These are phyloP conservation scores for Leptura quadrifasciata DNA, from an alignment of 2,888 invertebrate species.

Conservation along the genomic window DNA sequence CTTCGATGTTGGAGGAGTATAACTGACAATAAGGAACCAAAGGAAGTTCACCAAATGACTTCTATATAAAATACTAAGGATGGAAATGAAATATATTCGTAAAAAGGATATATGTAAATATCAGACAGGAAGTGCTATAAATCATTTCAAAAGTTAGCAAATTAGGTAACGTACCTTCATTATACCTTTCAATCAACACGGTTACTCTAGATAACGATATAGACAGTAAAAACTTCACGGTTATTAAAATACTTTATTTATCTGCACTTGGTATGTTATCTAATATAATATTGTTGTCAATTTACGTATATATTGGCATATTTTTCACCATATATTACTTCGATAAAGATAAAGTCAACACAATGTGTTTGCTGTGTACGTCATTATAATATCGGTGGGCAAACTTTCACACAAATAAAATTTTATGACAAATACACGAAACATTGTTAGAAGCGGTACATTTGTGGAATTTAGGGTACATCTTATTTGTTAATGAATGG, in stretches of 20 bases:
- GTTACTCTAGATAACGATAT: neutral
- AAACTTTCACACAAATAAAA: slow-evolving; percentile 2
- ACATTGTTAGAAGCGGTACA: neutral
- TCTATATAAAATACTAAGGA: too few species aligned
- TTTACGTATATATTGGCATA: slow-evolving; percentile 41
- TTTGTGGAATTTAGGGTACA: neutral
- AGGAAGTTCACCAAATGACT: too few species aligned
- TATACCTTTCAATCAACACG: slow-evolving; percentile 13
- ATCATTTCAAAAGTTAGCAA: neutral
- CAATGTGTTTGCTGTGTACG: slow-evolving; percentile 19
- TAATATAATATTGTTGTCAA: slow-evolving; percentile 36
- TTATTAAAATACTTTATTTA: slow-evolving; percentile 28
- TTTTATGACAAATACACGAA: too few species aligned
- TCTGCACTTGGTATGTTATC: slow-evolving; percentile 21
- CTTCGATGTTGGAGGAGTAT: too few species aligned
- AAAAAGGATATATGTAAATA: too few species aligned
- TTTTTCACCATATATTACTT: slow-evolving; percentile 25
- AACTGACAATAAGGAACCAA: too few species aligned
- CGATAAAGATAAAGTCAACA: slow-evolving; percentile 35
- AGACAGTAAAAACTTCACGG: slow-evolving; percentile 12
- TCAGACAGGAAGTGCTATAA: neutral
- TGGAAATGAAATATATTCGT: too few species aligned
- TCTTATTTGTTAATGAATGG: neutral
- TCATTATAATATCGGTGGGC: slow-evolving; percentile 8
- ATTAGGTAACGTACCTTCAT: neutral